Evolutionary conservation across 2,797 vertebrate genomes (phyloP).

Genomic region (Sebastes matsubarae): DNA sequence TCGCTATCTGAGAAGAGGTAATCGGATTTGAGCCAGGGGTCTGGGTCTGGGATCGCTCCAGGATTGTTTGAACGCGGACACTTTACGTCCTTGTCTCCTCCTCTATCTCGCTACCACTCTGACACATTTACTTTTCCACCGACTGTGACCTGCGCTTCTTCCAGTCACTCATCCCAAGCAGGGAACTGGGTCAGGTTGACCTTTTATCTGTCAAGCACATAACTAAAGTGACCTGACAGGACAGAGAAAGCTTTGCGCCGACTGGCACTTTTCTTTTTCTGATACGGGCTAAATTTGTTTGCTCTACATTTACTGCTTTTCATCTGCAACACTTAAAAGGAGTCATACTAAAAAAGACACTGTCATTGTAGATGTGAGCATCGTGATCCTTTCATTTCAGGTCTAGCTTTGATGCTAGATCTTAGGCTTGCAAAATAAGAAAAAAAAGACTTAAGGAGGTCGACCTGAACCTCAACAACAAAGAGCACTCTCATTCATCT

Average conservation of each 20-base stretch:
- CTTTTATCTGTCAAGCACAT: conserved; percentile 46
- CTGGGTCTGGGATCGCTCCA: conserved; percentile 7
- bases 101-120: conserved; percentile 27
- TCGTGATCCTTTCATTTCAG: conserved; percentile 20
- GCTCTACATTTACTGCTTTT: conserved; percentile 5
- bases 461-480: conserved; percentile 33
- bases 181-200: conserved; percentile 55
- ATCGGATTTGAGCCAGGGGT: conserved; percentile 38
- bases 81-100: conserved; percentile 8
- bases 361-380: background rate
- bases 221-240: conserved; percentile 41
- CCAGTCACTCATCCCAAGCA: conserved; percentile 32
- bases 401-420: conserved; percentile 43
- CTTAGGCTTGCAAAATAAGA: background rate
- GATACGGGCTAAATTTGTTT: conserved; percentile 30
- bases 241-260: conserved; percentile 7
- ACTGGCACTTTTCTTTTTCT: conserved; percentile 17
- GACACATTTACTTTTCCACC: conserved; percentile 29
- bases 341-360: conserved; percentile 3
- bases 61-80: conserved; percentile 23
- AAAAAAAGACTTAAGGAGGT: background rate
- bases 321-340: conserved; percentile 9
- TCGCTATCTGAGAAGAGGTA: conserved; percentile 41
- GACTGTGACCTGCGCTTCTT: conserved; percentile 24
- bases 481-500: background rate